A percentile compares a stretch with the other conserved stretches of the same genome.
These are phyloP conservation scores for Clitarchus hookeri DNA, from an alignment of 2,888 invertebrate genomes.

Conservation along the genomic window DNA sequence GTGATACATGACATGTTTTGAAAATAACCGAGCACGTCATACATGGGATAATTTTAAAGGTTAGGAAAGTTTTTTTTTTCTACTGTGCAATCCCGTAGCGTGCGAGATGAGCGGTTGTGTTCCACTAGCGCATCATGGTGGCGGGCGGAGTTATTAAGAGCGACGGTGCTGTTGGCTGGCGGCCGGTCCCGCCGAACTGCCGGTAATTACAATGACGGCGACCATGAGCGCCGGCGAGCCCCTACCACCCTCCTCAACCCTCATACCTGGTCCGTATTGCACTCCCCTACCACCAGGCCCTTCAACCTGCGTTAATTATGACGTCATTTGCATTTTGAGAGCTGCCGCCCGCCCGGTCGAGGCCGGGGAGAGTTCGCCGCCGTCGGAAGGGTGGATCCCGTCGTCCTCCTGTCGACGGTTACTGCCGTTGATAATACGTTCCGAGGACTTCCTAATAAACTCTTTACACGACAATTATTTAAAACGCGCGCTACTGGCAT, in stretches of 20 bases:
- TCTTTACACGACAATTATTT: slow-evolving; percentile 10
- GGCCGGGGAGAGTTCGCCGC: not conserved
- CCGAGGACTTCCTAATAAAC: not conserved
- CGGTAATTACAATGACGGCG: slow-evolving; percentile 36
- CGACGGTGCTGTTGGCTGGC: not conserved
- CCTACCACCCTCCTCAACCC: too few species aligned
- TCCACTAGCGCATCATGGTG: not conserved
- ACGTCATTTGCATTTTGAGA: slow-evolving; percentile 29
- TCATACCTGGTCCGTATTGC: too few species aligned
- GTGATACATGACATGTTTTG: too few species aligned
- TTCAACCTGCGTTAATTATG: slow-evolving; percentile 35
- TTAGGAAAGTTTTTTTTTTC: too few species aligned
- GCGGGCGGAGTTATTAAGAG: not conserved
- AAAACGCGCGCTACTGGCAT: not conserved
- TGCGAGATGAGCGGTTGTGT: too few species aligned
- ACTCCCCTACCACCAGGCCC: too few species aligned
- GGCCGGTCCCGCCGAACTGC: slow-evolving; percentile 20
- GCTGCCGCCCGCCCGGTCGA: not conserved
- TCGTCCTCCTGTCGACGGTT: not conserved
- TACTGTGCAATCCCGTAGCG: too few species aligned
- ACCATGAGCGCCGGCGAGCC: slow-evolving; percentile 31
- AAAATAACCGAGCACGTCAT: too few species aligned
- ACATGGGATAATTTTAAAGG: too few species aligned
- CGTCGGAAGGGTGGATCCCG: too few species aligned
- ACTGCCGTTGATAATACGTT: not conserved